A percentile compares a stretch with the other conserved stretches of the same genome.
phyloP scores from a whole-genome alignment of 2,113 vertebrate species.

The Anguilla rostrata region DNA sequence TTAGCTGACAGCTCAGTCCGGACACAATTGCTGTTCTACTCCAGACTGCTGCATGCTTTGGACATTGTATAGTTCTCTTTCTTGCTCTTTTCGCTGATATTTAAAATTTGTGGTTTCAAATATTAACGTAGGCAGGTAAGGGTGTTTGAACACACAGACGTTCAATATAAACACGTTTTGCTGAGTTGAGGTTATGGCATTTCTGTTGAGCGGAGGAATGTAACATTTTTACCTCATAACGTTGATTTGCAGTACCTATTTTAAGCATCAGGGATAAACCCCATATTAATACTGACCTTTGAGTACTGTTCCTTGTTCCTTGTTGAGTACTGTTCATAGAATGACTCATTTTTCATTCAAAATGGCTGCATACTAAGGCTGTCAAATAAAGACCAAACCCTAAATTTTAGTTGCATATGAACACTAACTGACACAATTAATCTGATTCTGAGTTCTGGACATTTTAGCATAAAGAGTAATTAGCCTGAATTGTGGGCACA shows the following conservation, averaged over 20 bases:
- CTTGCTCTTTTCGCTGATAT: background rate
- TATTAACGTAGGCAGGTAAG: background rate
- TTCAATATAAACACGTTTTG: conserved; percentile 1
- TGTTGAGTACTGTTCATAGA: background rate
- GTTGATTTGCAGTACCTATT: conserved; percentile 10
- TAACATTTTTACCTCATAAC: background rate
- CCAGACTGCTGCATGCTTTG: background rate
- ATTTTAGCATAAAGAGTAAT: background rate
- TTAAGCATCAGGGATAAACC: background rate
- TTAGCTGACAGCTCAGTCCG: no score
- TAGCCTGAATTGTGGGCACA: background rate
- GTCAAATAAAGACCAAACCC: background rate
- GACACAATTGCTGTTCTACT: background rate
- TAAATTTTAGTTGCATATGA: background rate
- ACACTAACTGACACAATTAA: background rate
- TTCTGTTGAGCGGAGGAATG: background rate
- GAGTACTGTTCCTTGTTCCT: background rate
- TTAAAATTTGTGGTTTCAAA: background rate
- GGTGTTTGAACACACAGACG: conserved; percentile 4
- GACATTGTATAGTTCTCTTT: background rate
- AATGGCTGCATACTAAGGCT: background rate
- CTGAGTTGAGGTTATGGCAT: background rate
- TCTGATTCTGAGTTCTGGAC: background rate
- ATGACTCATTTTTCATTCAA: conserved; percentile 11
- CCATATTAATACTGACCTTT: conserved; percentile 11